These are phyloP conservation scores for Chrysemys picta DNA, from an alignment of 2,113 vertebrate species.

Conservation along the genomic window DNA sequence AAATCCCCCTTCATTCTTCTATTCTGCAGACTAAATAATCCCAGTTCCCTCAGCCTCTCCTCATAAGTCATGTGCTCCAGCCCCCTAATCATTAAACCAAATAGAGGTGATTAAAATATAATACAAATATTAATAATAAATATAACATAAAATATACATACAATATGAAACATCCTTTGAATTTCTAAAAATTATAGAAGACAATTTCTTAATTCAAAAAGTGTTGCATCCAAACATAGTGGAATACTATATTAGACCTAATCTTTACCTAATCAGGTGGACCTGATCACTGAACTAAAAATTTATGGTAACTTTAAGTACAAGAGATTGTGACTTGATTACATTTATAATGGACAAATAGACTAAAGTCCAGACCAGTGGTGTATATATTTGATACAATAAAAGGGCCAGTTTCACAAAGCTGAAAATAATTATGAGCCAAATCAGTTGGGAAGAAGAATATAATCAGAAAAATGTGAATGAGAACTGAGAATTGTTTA, in stretches of 20 bases:
- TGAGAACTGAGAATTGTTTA: background rate
- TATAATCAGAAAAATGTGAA: background rate
- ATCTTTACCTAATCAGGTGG: background rate
- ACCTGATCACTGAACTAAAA: background rate
- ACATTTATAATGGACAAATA: background rate
- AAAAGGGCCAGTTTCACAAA: background rate
- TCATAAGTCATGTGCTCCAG: too few species aligned
- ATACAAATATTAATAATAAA: background rate
- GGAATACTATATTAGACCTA: background rate
- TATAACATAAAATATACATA: background rate
- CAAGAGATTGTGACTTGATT: background rate
- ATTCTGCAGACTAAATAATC: too few species aligned
- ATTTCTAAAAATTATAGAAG: background rate
- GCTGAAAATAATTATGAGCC: background rate
- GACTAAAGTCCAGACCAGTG: background rate
- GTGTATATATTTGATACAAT: background rate
- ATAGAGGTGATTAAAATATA: background rate
- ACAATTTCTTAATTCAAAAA: background rate
- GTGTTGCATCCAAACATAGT: background rate
- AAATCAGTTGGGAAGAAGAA: background rate
- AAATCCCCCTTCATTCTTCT: too few species aligned
- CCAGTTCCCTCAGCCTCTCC: too few species aligned
- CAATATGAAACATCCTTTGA: background rate
- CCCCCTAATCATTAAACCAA: background rate
- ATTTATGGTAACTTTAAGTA: background rate